Evolutionary conservation across 1,140 invertebrate genomes (phyloP), one percentile per base, ranked within the genome.

Genomic region (Aradophagus sp.): DNA sequence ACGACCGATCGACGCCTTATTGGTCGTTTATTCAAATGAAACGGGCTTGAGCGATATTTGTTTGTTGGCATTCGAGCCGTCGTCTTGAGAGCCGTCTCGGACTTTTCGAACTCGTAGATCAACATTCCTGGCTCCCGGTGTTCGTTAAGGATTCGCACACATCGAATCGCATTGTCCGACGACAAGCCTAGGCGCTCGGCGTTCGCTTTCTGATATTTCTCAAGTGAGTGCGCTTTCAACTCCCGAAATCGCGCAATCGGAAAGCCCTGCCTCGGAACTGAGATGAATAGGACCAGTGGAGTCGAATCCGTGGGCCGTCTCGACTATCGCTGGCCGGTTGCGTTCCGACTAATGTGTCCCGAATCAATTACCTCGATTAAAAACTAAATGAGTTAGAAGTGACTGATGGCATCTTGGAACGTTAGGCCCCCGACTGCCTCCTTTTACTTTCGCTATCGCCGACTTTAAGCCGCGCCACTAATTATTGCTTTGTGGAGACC

Each of bases 111-210:
- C 76, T 75, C 71, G 76, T 79, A 76, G 72, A 79, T 79, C 77
- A 78, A 66, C 74, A 79, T 80, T 79, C 77, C 56, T 73, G 74
- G 50, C 73, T 78, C 66, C 75, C 38, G 73, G 59, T 74, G 36
- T 74, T 74, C 38, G 23, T 58, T 63, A 70, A 53, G 39, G 14
- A 39, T 52, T 47, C 19, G 11, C 41, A 48, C 44, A 48, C 38
- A 13, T n/a, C n/a, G n/a, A n/a, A n/a, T n/a, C n/a, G n/a, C n/a
- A n/a, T n/a, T n/a, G n/a, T n/a, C n/a, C n/a, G n/a, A n/a, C n/a
- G n/a, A n/a, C n/a, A n/a, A n/a, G n/a, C n/a, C n/a, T n/a, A n/a
- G n/a, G n/a, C n/a, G n/a, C n/a, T n/a, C n/a, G n/a, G n/a, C n/a
- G n/a, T n/a, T n/a, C n/a, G n/a, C n/a, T n/a, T n/a, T n/a, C n/a